Percentiles rank a stretch among this genome's conserved stretches.
Conservation (phyloP, 2,113 vertebrate species). For the Pagrus major region DNA sequence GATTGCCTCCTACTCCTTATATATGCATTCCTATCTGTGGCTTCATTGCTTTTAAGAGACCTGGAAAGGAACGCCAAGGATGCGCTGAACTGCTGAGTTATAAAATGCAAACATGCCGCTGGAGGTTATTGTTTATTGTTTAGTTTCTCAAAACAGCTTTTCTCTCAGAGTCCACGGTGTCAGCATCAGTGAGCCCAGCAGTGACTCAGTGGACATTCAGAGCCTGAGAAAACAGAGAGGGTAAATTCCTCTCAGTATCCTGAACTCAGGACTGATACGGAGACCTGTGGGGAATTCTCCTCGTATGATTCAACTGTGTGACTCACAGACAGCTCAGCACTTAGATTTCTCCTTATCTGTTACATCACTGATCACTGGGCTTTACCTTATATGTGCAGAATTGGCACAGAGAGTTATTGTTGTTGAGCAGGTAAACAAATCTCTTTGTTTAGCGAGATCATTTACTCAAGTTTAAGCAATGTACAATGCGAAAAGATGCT, state of each 20-base stretch:
- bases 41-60: constrained; percentile 21
- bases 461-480: too few relatives aligned
- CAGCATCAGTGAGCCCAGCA: constrained; percentile 24
- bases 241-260: constrained; percentile 45
- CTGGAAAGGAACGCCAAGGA: constrained; percentile 15
- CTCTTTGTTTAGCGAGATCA: background rate
- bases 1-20: constrained; percentile 5
- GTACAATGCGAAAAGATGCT: too few relatives aligned
- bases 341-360: background rate
- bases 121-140: constrained; percentile 64
- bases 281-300: constrained; percentile 37
- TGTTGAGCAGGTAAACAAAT: background rate
- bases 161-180: constrained; percentile 34
- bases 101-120: constrained; percentile 31
- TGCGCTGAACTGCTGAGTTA: constrained; percentile 1
- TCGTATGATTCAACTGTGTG: constrained; percentile 46
- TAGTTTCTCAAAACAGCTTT: constrained; percentile 40
- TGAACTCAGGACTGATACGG: constrained; percentile 23
- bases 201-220: constrained; percentile 64
- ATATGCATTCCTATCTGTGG: constrained; percentile 4
- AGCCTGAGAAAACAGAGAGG: constrained; percentile 65
- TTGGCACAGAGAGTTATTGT: background rate
- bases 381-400: constrained; percentile 36
- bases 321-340: constrained; percentile 45
- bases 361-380: background rate